Base-by-base conservation (phyloP, 2,113 vertebrate species). In the Columba livia region DNA sequence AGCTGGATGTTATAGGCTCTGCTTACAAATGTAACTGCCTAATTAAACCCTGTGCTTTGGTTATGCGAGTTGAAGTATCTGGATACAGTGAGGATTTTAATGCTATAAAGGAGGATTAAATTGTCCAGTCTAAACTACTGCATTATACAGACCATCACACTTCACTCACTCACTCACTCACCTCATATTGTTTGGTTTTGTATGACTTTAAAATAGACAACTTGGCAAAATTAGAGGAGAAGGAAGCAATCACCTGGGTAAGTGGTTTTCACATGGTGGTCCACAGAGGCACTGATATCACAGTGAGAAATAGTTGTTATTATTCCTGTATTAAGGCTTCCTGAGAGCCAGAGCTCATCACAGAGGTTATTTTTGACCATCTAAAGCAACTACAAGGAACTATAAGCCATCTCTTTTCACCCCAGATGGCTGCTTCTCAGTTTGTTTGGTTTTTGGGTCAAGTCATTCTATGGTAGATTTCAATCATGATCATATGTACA, bases 1-100 rank as follows among this genome's bases (percentile, higher is more conserved):
- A 90, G 42, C 26, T 7, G 60, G 32, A 88, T 74, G 15, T 88
- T 94, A 38, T 50, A 85, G 24, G 23, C 51, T 91, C 51, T 77
- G 17, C 13, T 88, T 93, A 79, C 91, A 96, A 93, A 86, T 94
- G 86, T 94, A 94, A 74, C 61, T 42, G 19, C 69, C 60, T 89
- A 94, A 93, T 96, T 94, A 95, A 93, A 58, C 32, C 14, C 36
- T 69, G 7, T 24, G 65, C 69, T 87, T 95, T 94, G 48, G 74
- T 90, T 90, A 88, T 91, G 53, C 82, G 83, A 71, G 79, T 91
- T 85, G 84, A 96, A 96, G 60, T 90, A 93, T 85, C 85, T 92
- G 86, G 53, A 75, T 94, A 40, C 69, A 74, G 26, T 48, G 40
- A 80, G 48, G 84, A 34, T 62, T 88, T 94, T 88, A 60, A 78